Evolutionary conservation across 2,888 invertebrate genomes (phyloP).

Genomic region (Apamea epomidion): DNA sequence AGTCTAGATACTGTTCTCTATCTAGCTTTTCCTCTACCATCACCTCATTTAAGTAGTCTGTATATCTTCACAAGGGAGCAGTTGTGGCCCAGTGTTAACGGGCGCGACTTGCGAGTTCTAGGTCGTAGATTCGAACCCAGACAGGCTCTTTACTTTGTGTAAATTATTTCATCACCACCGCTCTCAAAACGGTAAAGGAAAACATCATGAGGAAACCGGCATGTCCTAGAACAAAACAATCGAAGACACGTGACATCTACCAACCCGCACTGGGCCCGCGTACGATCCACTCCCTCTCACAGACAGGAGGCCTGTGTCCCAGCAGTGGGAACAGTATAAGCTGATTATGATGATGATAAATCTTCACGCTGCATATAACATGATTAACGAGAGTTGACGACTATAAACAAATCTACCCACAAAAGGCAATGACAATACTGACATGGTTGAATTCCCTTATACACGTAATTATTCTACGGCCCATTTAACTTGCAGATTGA

Average conservation of each 20-base stretch:
- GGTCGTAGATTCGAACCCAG: background rate
- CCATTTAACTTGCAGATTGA: constrained; percentile 51
- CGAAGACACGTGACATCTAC: background rate
- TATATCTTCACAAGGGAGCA: constrained; percentile 2
- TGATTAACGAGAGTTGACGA: constrained; percentile 10
- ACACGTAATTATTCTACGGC: constrained; percentile 43
- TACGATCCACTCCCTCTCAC: background rate
- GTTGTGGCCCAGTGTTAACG: background rate
- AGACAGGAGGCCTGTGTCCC: background rate
- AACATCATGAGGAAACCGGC: background rate
- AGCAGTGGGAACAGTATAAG: background rate
- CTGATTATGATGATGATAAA: background rate
- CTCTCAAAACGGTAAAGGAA: background rate
- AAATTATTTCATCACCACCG: background rate
- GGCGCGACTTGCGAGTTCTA: background rate
- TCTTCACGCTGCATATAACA: constrained; percentile 8
- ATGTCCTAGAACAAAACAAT: background rate
- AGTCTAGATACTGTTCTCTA: background rate
- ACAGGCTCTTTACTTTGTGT: background rate
- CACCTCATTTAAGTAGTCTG: background rate
- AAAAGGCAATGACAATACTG: constrained; percentile 38
- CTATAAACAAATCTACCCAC: constrained; percentile 39
- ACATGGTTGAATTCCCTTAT: constrained; percentile 45
- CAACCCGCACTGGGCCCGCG: background rate
- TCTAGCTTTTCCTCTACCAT: background rate